These are phyloP conservation scores for Seriola quinqueradiata DNA, from an alignment of 2,113 vertebrate genomes.

Conservation along the genomic window DNA sequence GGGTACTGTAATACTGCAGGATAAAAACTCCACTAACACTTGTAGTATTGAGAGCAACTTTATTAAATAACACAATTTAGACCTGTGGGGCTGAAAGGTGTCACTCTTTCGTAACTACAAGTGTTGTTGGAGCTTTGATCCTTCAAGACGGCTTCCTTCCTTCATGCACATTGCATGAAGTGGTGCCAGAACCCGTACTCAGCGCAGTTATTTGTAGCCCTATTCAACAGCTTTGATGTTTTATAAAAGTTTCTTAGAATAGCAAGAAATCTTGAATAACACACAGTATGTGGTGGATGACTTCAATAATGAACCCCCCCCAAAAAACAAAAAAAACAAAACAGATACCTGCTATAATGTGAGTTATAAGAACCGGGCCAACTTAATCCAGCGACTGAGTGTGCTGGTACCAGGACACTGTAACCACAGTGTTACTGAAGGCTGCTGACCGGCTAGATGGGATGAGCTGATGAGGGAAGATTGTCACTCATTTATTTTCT, in stretches of 20 bases:
- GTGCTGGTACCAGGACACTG: not conserved
- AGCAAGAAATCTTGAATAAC: not conserved
- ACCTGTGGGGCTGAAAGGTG: not conserved
- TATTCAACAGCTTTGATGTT: not conserved
- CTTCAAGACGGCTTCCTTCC: not conserved
- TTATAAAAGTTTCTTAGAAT: not conserved
- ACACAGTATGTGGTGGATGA: not conserved
- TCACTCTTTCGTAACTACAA: constrained; percentile 7
- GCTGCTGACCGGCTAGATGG: constrained; percentile 17
- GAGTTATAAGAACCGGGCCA: too few species aligned
- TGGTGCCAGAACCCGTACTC: not conserved
- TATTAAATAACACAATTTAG: not conserved
- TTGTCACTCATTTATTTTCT: constrained; percentile 6
- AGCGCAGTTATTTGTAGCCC: too few species aligned
- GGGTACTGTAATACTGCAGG: not conserved
- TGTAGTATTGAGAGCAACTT: not conserved
- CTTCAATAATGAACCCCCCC: not conserved
- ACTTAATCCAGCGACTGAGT: too few species aligned
- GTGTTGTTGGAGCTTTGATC: constrained; percentile 1
- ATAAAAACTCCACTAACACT: constrained; percentile 7
- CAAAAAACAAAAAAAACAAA: too few species aligned
- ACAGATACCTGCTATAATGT: too few species aligned
- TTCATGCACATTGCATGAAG: not conserved
- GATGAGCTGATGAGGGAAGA: constrained; percentile 16
- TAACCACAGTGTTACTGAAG: not conserved